Evolutionary conservation across 2,113 vertebrate genomes (phyloP).

Genomic region (Hystrix brachyura): DNA sequence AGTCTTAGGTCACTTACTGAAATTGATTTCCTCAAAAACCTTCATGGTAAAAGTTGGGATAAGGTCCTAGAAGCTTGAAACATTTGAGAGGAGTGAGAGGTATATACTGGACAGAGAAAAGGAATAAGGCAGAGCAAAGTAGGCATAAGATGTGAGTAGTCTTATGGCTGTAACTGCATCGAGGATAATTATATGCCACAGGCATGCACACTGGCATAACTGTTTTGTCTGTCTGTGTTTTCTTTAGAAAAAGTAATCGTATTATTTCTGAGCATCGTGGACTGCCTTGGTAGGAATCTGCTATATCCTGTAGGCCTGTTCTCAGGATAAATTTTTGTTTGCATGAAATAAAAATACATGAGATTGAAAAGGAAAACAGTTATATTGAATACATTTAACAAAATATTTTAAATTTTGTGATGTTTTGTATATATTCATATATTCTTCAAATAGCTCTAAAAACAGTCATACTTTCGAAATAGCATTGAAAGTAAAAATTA

Average conservation of each 20-base stretch:
- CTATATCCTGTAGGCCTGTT: background rate
- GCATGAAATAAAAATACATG: background rate
- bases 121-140: background rate
- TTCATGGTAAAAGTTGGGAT: background rate
- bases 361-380: background rate
- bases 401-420: slow-evolving; percentile 8
- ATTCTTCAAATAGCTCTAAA: background rate
- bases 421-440: background rate
- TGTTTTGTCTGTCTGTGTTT: background rate
- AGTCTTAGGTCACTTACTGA: background rate
- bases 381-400: background rate
- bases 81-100: background rate
- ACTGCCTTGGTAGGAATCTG: background rate
- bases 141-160: background rate
- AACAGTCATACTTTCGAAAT: background rate
- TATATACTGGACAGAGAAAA: background rate
- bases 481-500: background rate
- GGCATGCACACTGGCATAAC: no score
- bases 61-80: background rate
- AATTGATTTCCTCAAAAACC: slow-evolving; percentile 14
- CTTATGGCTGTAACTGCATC: background rate
- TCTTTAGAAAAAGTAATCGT: background rate
- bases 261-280: background rate
- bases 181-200: background rate
- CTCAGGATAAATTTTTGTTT: slow-evolving; percentile 4